Base-by-base conservation (phyloP, 64 coral and sea anemone species). In the Montipora cactus region DNA sequence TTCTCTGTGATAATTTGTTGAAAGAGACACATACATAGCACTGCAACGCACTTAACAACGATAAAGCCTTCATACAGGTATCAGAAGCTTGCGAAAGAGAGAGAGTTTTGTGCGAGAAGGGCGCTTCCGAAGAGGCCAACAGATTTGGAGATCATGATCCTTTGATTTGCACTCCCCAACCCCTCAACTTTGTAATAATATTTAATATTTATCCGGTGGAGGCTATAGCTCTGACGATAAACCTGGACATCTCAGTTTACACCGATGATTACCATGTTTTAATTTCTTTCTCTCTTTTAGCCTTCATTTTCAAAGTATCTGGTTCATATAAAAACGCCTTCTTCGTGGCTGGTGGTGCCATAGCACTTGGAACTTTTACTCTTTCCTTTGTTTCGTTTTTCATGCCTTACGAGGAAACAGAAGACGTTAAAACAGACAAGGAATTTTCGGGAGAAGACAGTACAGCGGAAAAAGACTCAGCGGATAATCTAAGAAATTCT, bases 241-340 rank as follows among this genome's bases (percentile, higher is more conserved):
- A 59, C 7, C 13, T 7, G 1, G 2, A 13, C 57, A 59, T 13
- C 13, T 68, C 8, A 81, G 47, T 2, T 67, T 66, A 49, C 25
- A 68, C 45, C 16, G 69, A 2, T 9, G 7, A 25, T 8, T 7
- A 57, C 53, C 5, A 8, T 57, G 53, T 57, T 57, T 11, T 57
- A 37, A 37, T 57, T 57, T 75, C 20, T 80, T 6, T 71, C 22
- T 95, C 46, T 87, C 67, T 81, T 85, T 44, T 49, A 96, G 95
- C 91, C 5, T 47, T 59, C 37, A 93, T 96, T 59, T 96, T 96
- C 81, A 47, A 87, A 25, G 23, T 96, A 28, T 90, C 95, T 28
- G 95, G 95, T 0, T 96, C 95, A 10, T 96, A 96, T 67, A 72
- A 96, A 22, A 96, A 96, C 6, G 91, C 95, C 1, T 96, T 96